phyloP scores from a whole-genome alignment of 2,888 invertebrate genomes.

The Ophion ellenae region DNA sequence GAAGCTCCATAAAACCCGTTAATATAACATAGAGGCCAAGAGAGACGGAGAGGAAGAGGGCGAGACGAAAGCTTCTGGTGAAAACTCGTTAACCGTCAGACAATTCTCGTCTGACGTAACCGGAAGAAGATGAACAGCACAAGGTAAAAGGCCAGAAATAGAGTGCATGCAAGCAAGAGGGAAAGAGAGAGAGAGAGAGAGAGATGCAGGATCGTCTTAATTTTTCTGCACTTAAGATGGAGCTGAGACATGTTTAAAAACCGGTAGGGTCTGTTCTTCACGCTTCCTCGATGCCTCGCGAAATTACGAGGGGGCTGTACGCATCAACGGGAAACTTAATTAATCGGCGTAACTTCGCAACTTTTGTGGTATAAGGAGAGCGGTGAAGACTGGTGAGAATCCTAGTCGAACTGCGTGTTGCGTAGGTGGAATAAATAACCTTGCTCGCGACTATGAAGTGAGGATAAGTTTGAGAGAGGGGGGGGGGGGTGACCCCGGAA shows the following conservation, averaged over 20 bases:
- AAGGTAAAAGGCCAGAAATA: neutral
- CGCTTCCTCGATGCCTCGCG: neutral
- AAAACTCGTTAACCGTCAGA: conserved; percentile 50
- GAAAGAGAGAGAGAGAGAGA: conserved; percentile 6
- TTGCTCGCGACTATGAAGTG: neutral
- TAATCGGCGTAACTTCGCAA: conserved; percentile 39
- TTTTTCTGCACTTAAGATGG: conserved; percentile 38
- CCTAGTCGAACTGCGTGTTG: neutral
- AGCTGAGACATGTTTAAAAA: conserved; percentile 9
- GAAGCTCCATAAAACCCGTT: conserved; percentile 47
- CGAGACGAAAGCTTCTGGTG: conserved; percentile 35
- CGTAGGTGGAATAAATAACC: conserved; percentile 4
- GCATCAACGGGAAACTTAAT: conserved; percentile 25
- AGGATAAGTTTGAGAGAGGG: neutral
- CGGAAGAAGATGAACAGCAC: conserved; percentile 23
- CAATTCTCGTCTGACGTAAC: conserved; percentile 36
- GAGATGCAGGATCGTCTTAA: conserved; percentile 31
- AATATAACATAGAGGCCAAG: conserved; percentile 22
- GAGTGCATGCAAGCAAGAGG: neutral
- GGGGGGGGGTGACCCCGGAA: conserved; percentile 7
- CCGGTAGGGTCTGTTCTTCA: neutral
- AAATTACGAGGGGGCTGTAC: conserved; percentile 11
- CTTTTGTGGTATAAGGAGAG: neutral
- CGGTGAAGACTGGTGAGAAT: conserved; percentile 3
- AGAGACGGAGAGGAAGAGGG: neutral